Conservation (phyloP, 2,113 vertebrate species). For the Acrocephalus kingi region DNA sequence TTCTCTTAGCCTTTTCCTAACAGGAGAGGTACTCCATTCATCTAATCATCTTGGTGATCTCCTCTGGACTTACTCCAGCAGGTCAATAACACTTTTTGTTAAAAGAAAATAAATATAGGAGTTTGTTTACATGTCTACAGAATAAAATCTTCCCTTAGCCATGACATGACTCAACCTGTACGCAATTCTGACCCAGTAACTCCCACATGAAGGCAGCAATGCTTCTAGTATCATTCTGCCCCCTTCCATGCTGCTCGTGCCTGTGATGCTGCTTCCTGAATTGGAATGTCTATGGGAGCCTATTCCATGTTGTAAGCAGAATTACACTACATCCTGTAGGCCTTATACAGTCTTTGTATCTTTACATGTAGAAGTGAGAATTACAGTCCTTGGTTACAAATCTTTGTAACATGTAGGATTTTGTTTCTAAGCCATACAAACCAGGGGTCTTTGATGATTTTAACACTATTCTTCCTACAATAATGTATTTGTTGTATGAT, state of each 20-base stretch:
- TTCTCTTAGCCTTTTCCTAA: neutral
- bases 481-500: neutral
- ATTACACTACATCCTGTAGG: neutral
- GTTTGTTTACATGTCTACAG: neutral
- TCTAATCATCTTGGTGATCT: neutral
- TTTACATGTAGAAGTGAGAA: neutral
- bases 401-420: neutral
- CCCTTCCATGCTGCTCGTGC: neutral
- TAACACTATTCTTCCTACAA: neutral
- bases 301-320: fast-evolving
- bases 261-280: neutral
- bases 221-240: neutral
- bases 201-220: neutral
- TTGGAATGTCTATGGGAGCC: neutral
- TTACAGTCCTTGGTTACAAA: neutral
- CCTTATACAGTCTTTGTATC: neutral
- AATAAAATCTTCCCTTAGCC: neutral
- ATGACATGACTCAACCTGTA: neutral
- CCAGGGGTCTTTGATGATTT: neutral
- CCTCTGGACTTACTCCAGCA: neutral
- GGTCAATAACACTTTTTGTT: neutral
- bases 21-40: neutral
- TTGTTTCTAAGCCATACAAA: neutral
- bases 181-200: neutral
- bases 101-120: neutral